phyloP scores from a whole-genome alignment of 2,888 invertebrate genomes.

The Epirrita christyi region DNA sequence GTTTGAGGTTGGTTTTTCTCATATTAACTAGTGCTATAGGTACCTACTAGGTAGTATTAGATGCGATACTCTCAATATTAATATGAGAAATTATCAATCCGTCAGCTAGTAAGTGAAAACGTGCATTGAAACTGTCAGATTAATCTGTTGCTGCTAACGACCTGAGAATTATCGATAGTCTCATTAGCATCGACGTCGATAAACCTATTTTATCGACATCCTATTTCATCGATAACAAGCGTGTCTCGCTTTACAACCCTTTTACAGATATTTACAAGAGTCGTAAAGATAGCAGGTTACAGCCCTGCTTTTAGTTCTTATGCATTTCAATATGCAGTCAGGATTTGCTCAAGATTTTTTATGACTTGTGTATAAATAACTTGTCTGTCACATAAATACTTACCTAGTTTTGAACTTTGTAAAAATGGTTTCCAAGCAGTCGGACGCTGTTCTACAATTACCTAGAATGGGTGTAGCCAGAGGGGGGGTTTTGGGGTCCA shows the following conservation, averaged over 20 bases:
- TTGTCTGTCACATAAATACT: not conserved
- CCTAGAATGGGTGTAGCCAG: too few relatives aligned
- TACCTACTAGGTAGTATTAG: too few relatives aligned
- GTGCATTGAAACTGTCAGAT: conserved; percentile 8
- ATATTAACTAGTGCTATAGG: too few relatives aligned
- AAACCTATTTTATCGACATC: conserved; percentile 22
- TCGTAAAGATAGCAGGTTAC: conserved; percentile 36
- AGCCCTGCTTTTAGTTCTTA: conserved; percentile 2
- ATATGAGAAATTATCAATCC: not conserved
- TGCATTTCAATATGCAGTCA: conserved; percentile 6
- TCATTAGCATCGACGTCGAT: conserved; percentile 28
- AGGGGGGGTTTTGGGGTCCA: too few relatives aligned
- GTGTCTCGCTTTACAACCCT: conserved; percentile 36
- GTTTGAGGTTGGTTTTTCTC: too few relatives aligned
- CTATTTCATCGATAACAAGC: conserved; percentile 39
- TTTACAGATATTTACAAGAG: conserved; percentile 40
- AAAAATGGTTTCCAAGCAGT: too few relatives aligned
- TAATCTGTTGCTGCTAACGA: conserved; percentile 10
- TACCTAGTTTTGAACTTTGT: not conserved
- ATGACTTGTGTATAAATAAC: not conserved
- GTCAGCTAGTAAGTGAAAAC: not conserved
- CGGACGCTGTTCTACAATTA: too few relatives aligned
- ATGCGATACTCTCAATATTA: too few relatives aligned
- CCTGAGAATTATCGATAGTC: conserved; percentile 19
- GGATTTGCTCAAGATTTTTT: conserved; percentile 1